These are phyloP conservation scores for Phengaris alcon DNA, from an alignment of 2,888 invertebrate genomes.

Conservation along the genomic window DNA sequence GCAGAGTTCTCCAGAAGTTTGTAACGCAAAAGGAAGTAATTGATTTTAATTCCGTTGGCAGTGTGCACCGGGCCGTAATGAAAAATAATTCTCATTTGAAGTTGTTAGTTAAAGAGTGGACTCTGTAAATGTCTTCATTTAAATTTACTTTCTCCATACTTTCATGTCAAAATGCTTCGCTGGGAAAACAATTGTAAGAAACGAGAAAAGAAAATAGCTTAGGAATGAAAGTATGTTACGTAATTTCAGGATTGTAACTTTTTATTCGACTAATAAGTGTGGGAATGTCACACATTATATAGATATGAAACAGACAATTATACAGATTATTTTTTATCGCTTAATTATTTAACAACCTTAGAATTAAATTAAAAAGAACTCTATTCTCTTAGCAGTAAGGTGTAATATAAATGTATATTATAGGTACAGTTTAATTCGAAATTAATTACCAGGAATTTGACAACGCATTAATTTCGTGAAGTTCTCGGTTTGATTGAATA, in stretches of 20 bases:
- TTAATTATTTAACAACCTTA: not conserved
- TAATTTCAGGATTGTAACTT: no score
- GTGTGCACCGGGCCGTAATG: constrained; percentile 65
- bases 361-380: not conserved
- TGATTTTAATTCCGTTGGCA: constrained; percentile 68
- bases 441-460: constrained; percentile 16
- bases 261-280: no score
- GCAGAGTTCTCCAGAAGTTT: constrained; percentile 56
- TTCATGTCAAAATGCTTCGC: not conserved
- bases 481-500: constrained; percentile 26
- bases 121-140: constrained; percentile 31
- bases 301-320: not conserved
- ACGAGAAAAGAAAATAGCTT: not conserved
- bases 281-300: no score
- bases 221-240: no score
- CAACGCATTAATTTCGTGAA: constrained; percentile 12
- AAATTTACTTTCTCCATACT: constrained; percentile 15
- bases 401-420: no score
- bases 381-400: not conserved
- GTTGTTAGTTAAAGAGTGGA: constrained; percentile 55
- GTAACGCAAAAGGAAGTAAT: constrained; percentile 62
- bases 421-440: not conserved
- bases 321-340: not conserved
- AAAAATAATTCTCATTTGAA: constrained; percentile 70
- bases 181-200: not conserved